Evolutionary conservation across 2,797 vertebrate genomes (phyloP).

Genomic region (Leucoraja ocellata): DNA sequence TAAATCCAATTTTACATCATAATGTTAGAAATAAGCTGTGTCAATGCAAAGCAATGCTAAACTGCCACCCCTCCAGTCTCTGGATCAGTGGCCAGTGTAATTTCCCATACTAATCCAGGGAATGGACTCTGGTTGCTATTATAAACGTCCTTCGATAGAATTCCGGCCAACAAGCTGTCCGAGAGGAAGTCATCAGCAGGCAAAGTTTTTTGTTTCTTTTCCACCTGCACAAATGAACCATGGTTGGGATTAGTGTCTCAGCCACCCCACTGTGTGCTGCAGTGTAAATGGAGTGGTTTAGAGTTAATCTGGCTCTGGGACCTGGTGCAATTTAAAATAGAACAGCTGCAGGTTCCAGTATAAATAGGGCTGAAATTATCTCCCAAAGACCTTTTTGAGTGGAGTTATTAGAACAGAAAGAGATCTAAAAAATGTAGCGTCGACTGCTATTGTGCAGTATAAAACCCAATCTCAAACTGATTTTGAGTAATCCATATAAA

Average conservation of each 20-base stretch:
- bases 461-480: constrained; percentile 26
- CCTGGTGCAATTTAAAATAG: constrained; percentile 33
- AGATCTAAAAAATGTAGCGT: constrained; percentile 32
- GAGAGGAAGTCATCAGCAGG: not conserved
- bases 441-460: not conserved
- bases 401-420: constrained; percentile 31
- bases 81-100: constrained; percentile 13
- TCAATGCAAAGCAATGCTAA: not conserved
- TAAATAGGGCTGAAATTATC: constrained; percentile 35
- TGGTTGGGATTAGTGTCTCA: constrained; percentile 26
- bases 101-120: not conserved
- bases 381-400: constrained; percentile 34
- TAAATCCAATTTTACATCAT: not conserved
- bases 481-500: constrained; percentile 17
- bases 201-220: constrained; percentile 9
- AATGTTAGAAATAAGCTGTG: not conserved
- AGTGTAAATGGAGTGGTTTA: constrained; percentile 28
- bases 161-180: constrained; percentile 1
- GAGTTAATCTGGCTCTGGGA: constrained; percentile 36
- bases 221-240: constrained; percentile 34
- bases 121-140: not conserved
- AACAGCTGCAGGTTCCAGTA: constrained; percentile 37
- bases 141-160: constrained; percentile 21
- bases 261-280: constrained; percentile 34
- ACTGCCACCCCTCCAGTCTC: not conserved